phyloP scores from a whole-genome alignment of 2,888 invertebrate species.

The Parnassius glacialis region DNA sequence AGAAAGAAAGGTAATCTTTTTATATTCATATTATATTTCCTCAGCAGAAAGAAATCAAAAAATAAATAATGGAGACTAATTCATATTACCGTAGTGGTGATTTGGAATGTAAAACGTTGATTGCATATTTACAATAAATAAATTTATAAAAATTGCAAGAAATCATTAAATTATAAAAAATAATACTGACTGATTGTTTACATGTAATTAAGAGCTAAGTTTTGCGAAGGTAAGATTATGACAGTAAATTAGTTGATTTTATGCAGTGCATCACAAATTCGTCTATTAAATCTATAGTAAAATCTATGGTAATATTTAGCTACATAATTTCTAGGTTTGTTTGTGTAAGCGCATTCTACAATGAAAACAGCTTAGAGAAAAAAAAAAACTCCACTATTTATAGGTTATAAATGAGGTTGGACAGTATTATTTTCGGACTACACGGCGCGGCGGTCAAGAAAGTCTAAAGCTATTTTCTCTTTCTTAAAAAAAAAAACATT shows the following conservation, averaged over 20 bases:
- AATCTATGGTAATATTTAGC: too few relatives aligned
- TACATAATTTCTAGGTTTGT: too few relatives aligned
- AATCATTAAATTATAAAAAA: conserved; percentile 2
- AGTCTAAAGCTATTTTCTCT: too few relatives aligned
- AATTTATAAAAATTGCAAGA: not conserved
- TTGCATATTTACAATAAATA: conserved; percentile 15
- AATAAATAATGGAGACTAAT: conserved; percentile 63
- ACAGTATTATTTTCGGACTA: too few relatives aligned
- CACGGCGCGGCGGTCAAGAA: too few relatives aligned
- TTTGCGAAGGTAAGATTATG: not conserved
- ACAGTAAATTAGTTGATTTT: conserved; percentile 8
- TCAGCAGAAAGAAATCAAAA: conserved; percentile 50
- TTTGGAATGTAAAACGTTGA: conserved; percentile 30
- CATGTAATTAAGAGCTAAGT: conserved; percentile 1
- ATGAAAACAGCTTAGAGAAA: too few relatives aligned
- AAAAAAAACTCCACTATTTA: too few relatives aligned
- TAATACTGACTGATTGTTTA: conserved; percentile 15
- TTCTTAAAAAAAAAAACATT: too few relatives aligned
- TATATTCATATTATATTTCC: conserved; percentile 15
- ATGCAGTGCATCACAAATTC: too few relatives aligned
- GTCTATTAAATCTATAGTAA: too few relatives aligned
- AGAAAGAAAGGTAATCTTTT: not conserved
- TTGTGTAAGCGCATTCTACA: too few relatives aligned
- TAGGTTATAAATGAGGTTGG: too few relatives aligned
- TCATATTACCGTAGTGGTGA: conserved; percentile 46